These are phyloP conservation scores for Tachyglossus aculeatus DNA, from an alignment of 2,797 vertebrate genomes.

Conservation along the genomic window DNA sequence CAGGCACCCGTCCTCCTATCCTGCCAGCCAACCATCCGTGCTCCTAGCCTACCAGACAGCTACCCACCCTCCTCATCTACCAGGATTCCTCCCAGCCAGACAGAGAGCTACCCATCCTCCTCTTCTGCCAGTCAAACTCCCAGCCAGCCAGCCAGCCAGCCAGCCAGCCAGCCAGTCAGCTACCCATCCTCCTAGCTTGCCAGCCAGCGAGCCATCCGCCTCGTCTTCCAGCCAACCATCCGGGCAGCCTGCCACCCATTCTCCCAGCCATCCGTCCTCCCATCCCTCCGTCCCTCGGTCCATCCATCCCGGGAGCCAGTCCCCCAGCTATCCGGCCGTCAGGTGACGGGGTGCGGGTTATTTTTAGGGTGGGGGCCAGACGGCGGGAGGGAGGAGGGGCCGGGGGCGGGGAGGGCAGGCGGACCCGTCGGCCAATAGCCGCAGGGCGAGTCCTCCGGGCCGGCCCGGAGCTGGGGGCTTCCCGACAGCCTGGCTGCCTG, in stretches of 20 bases:
- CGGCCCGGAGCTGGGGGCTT: too few relatives aligned
- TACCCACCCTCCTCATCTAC: neutral
- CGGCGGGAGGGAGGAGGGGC: too few relatives aligned
- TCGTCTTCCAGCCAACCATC: neutral
- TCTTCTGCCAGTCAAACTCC: too few relatives aligned
- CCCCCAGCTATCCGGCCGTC: too few relatives aligned
- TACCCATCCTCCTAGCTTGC: neutral
- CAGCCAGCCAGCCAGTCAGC: neutral
- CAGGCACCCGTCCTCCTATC: too few relatives aligned
- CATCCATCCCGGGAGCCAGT: too few relatives aligned
- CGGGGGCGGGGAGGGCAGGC: too few relatives aligned
- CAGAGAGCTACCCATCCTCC: neutral
- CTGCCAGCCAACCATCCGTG: neutral
- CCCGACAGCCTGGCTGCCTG: too few relatives aligned
- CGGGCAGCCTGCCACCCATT: neutral
- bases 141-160: neutral
- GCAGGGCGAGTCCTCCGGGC: too few relatives aligned
- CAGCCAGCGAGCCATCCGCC: neutral
- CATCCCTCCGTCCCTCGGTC: fast-evolving
- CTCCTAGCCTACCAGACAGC: neutral
- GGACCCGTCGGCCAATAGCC: too few relatives aligned
- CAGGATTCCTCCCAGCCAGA: neutral
- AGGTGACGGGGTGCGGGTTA: too few relatives aligned
- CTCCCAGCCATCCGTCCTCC: neutral
- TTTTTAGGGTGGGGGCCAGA: too few relatives aligned